These are phyloP conservation scores for Chlorops oryzae DNA, from an alignment of 1,140 invertebrate genomes.

Conservation along the genomic window DNA sequence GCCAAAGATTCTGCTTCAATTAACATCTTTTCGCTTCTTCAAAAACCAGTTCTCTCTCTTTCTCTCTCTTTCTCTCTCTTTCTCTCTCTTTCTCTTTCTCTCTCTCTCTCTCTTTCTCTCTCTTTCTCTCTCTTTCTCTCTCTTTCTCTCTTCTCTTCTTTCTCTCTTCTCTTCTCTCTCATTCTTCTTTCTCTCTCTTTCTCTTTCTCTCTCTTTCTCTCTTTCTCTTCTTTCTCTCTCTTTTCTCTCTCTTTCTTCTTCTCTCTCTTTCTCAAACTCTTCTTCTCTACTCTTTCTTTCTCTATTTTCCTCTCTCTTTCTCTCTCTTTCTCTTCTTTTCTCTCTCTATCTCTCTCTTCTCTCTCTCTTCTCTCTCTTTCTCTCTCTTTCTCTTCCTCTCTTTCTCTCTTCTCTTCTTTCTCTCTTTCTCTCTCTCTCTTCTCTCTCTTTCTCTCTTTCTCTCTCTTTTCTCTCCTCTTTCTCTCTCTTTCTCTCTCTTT, in stretches of 20 bases:
- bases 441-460: not conserved
- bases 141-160: not conserved
- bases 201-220: no score
- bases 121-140: not conserved
- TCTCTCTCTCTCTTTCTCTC: not conserved
- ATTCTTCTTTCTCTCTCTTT: not conserved
- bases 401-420: not conserved
- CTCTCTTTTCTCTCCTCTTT: not conserved
- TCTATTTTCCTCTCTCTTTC: not conserved
- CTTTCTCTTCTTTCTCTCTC: not conserved
- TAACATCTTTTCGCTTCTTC: not conserved
- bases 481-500: not conserved
- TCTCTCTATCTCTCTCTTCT: not conserved
- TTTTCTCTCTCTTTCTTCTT: not conserved
- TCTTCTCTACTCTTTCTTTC: not conserved
- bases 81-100: not conserved
- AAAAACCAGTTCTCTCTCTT: not conserved
- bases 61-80: not conserved
- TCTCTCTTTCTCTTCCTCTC: not conserved
- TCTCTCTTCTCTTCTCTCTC: not conserved
- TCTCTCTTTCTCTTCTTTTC: not conserved
- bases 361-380: not conserved
- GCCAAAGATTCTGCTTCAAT: constrained; percentile 2
- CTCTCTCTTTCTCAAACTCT: not conserved
- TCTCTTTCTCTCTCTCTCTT: not conserved